Evolutionary conservation across 2,113 vertebrate genomes (phyloP).

Genomic region (Chunga burmeisteri): DNA sequence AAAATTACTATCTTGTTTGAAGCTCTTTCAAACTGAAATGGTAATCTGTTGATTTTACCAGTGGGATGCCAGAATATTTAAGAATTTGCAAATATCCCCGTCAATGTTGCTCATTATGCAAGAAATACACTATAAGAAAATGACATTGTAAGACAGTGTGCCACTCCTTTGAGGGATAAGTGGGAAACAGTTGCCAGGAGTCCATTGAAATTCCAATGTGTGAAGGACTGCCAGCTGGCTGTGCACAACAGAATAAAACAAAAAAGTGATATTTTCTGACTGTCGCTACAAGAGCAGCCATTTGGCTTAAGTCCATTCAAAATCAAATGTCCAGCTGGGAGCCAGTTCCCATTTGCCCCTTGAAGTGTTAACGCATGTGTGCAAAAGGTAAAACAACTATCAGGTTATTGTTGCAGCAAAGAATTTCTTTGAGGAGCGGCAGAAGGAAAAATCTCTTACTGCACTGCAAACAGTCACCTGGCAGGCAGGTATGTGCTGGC

Average conservation of each 20-base stretch:
- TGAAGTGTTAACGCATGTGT: not conserved
- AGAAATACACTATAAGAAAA: not conserved
- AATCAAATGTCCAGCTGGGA: constrained; percentile 35
- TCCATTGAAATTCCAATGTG: not conserved
- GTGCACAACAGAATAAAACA: not conserved
- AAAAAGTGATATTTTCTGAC: not conserved
- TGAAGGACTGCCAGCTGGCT: constrained; percentile 48
- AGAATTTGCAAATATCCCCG: not conserved
- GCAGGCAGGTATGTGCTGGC: not conserved
- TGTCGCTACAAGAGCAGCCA: not conserved
- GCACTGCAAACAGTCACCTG: not conserved
- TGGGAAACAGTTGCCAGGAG: not conserved
- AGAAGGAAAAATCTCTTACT: not conserved
- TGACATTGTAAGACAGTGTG: not conserved
- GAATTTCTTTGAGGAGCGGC: not conserved
- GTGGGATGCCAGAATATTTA: not conserved
- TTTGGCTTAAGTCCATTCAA: constrained; percentile 3
- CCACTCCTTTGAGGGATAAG: not conserved
- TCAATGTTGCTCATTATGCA: not conserved
- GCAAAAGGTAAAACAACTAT: not conserved
- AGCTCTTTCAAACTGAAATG: not conserved
- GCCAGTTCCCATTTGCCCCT: not conserved
- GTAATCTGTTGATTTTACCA: not conserved
- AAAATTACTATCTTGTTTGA: not conserved
- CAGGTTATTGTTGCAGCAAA: not conserved